phyloP scores from a whole-genome alignment of 2,113 vertebrate genomes.

The Phalacrocorax brasilianus region DNA sequence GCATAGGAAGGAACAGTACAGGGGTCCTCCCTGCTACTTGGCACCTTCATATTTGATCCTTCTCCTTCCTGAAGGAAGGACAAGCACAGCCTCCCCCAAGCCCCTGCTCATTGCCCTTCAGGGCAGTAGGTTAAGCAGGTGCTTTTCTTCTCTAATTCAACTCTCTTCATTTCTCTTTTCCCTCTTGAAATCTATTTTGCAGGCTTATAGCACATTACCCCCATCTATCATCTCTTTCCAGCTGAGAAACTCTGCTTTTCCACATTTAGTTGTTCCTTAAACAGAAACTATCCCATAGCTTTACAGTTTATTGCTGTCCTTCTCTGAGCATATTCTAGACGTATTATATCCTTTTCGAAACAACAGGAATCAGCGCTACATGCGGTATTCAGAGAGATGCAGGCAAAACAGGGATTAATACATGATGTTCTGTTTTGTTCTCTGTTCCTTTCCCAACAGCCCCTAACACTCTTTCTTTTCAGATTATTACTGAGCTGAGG shows the following conservation, averaged over 20 bases:
- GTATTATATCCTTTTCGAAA: background rate
- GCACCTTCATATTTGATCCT: background rate
- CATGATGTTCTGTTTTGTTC: background rate
- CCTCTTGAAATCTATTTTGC: background rate
- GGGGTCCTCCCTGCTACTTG: background rate
- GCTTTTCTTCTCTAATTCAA: background rate
- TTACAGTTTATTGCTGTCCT: background rate
- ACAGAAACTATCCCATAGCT: background rate
- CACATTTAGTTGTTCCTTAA: background rate
- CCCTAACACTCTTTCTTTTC: background rate
- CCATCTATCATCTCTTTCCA: background rate
- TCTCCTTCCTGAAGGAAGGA: background rate
- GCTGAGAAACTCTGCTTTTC: background rate
- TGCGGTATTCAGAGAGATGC: fast-evolving
- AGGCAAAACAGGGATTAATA: background rate
- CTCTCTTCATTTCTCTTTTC: background rate
- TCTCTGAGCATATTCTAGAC: background rate
- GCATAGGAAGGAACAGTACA: fast-evolving
- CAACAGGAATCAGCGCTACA: background rate
- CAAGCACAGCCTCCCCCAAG: fast-evolving
- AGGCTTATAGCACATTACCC: background rate
- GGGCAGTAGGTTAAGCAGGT: background rate
- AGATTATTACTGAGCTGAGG: background rate
- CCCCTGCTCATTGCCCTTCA: background rate
- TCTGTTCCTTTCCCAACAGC: background rate